Percentiles rank a stretch among this genome's conserved stretches.
Evolutionary conservation across 2,888 invertebrate genomes (phyloP).

Genomic region (Osmoderma eremita): DNA sequence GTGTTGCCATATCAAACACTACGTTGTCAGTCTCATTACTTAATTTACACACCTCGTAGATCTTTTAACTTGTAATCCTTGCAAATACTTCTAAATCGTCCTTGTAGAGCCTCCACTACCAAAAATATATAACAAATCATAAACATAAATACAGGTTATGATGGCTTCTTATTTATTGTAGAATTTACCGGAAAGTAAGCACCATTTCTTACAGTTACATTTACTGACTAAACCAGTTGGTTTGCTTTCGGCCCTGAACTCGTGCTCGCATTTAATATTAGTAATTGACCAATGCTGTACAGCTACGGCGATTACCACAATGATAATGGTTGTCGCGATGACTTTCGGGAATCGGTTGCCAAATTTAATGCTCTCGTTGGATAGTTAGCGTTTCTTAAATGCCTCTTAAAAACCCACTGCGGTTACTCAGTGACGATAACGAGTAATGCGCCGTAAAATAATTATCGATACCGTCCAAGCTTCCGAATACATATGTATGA

Average conservation of each 20-base stretch:
- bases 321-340: slow-evolving; percentile 18
- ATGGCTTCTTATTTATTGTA: no score
- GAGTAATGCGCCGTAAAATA: slow-evolving; percentile 15
- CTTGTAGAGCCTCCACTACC: no score
- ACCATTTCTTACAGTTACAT: no score
- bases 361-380: slow-evolving; percentile 7
- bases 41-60: no score
- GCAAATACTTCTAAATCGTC: no score
- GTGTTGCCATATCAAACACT: no score
- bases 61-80: no score
- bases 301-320: slow-evolving; percentile 1
- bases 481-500: slow-evolving; percentile 12
- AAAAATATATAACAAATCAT: no score
- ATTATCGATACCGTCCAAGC: slow-evolving; percentile 2
- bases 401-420: slow-evolving; percentile 6
- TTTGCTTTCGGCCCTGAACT: slow-evolving; percentile 2
- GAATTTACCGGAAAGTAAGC: no score
- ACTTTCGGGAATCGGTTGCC: slow-evolving; percentile 15
- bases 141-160: no score
- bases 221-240: background rate
- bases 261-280: background rate
- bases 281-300: slow-evolving; percentile 6
- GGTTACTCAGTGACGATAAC: slow-evolving; percentile 11
- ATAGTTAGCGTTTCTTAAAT: slow-evolving; percentile 4
- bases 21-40: no score